These are phyloP conservation scores for Deilephila porcellus DNA, from an alignment of 2,888 invertebrate species.

Conservation along the genomic window DNA sequence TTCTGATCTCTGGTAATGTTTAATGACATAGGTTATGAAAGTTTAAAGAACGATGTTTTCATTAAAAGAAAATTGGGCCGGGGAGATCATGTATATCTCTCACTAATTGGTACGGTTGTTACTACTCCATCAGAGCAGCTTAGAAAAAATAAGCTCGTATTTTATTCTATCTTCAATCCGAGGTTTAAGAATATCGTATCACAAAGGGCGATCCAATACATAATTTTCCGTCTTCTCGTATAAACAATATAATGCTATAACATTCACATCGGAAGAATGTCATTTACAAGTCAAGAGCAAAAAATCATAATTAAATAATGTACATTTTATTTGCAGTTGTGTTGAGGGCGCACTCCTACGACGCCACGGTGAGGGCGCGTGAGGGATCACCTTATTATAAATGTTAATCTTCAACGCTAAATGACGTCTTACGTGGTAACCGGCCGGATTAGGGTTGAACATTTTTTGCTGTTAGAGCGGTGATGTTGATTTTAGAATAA, in stretches of 20 bases:
- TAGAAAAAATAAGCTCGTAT: no score
- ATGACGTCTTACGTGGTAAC: slow-evolving; percentile 78
- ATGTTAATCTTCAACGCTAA: slow-evolving; percentile 82
- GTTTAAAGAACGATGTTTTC: no score
- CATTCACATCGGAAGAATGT: not conserved
- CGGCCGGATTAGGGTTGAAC: slow-evolving; percentile 33
- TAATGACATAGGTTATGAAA: no score
- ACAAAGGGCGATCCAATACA: no score
- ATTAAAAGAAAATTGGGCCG: no score
- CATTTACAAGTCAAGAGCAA: not conserved
- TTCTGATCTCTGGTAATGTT: no score
- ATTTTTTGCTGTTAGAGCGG: slow-evolving; percentile 58
- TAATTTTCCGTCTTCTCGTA: not conserved
- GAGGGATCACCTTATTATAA: slow-evolving; percentile 83
- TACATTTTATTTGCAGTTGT: slow-evolving; percentile 78
- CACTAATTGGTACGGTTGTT: no score
- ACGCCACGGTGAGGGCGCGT: slow-evolving; percentile 49
- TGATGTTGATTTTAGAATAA: slow-evolving; percentile 52
- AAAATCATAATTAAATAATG: slow-evolving; percentile 63
- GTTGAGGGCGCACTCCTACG: slow-evolving; percentile 48
- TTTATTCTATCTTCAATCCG: no score
- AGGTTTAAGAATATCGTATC: no score
- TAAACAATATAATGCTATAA: not conserved
- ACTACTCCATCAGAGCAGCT: no score
- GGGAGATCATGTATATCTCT: no score